Evolutionary conservation across 2,797 vertebrate genomes (phyloP), one percentile per base, ranked within the genome.

Genomic region (Dallia pectoralis): DNA sequence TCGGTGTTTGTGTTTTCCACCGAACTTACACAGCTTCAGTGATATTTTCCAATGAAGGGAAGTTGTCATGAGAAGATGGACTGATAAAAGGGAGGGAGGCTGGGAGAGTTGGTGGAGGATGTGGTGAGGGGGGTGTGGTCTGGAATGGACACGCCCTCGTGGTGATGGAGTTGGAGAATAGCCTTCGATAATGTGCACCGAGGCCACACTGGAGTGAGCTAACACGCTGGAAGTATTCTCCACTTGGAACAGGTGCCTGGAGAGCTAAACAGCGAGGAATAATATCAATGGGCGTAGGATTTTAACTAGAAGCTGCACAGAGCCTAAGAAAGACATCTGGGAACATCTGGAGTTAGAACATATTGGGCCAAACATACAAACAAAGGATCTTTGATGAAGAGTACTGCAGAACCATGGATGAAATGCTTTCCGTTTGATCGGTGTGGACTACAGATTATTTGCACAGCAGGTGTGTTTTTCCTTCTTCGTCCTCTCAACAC

Each of bases 131-230:
- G 49, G 69, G 53, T 29, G 22, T 30, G 33, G 67, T 83, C 76
- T 67, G 70, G 69, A 80, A 82, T 69, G 80, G 87, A 86, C 87
- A 90, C 91, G 86, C 90, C 90, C 90, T 90, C 82, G 75, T 74
- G 73, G 62, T 79, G 73, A 71, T 33, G 81, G 78, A 79, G 83
- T 75, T 72, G 19, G 53, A 69, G 67, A 72, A 2, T 14, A 79
- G 73, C 59, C 69, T 78, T 74, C 82, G 70, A 82, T 79, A 77
- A 78, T 72, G 63, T 62, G 44, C 70, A 73, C 78, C 69, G 64
- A n/a, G 71, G 61, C 78, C 18, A 67, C 76, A 32, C 44, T 30
- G 16, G 69, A 22, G 74, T 48, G 53, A 66, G 62, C 70, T 22
- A 44, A 66, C 72, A 73, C 62, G 40, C 53, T 44, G 62, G 30